These are phyloP conservation scores for Campodea augens DNA, from an alignment of 1,140 invertebrate genomes.

Conservation along the genomic window DNA sequence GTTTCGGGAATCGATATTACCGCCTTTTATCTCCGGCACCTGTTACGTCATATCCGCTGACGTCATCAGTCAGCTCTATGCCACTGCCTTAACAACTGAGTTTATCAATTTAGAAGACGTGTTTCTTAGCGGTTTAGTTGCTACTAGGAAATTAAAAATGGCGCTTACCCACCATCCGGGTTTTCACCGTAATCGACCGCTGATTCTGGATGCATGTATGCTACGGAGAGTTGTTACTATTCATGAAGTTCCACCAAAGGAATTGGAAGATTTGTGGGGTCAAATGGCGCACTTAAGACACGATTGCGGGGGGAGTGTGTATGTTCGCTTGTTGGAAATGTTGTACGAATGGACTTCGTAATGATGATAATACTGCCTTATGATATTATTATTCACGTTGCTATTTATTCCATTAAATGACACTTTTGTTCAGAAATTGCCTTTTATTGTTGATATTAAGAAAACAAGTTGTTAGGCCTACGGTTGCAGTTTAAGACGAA, in stretches of 20 bases:
- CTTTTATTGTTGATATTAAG: too few species aligned
- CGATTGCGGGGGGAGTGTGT: too few species aligned
- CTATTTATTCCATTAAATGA: too few species aligned
- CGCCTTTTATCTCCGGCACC: not conserved
- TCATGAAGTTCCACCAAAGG: not conserved
- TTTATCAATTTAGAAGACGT: slow-evolving; percentile 2
- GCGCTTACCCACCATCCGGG: not conserved
- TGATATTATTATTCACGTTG: too few species aligned
- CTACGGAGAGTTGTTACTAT: not conserved
- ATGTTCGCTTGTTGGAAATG: too few species aligned
- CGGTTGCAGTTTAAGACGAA: too few species aligned
- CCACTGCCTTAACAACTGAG: not conserved
- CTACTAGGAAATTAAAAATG: not conserved
- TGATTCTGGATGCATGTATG: not conserved
- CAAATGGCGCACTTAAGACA: not conserved
- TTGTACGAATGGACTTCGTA: too few species aligned
- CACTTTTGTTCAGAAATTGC: too few species aligned
- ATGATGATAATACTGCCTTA: too few species aligned
- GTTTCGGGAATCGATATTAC: not conserved
- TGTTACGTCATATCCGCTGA: not conserved
- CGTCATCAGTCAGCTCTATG: not conserved
- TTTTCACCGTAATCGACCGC: not conserved
- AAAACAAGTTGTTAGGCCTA: too few species aligned
- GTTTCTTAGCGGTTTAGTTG: slow-evolving; percentile 1
- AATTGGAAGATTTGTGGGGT: not conserved